These are phyloP conservation scores for Nothocercus julius DNA, from an alignment of 2,113 vertebrate genomes.

Conservation along the genomic window DNA sequence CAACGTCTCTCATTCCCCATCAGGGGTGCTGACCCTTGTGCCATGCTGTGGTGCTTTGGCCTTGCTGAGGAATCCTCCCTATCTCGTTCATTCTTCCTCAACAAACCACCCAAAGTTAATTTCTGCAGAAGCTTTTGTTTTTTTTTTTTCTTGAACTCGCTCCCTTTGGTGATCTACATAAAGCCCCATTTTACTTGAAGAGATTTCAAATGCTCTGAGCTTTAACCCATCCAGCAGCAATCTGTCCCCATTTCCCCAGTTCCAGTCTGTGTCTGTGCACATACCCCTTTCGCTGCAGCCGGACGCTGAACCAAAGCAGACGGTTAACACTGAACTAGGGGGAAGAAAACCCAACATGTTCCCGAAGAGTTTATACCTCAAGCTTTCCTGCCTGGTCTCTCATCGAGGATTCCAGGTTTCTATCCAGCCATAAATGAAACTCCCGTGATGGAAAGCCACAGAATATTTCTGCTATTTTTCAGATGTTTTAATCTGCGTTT, in stretches of 20 bases:
- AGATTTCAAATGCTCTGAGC: not conserved
- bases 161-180: fast-evolving
- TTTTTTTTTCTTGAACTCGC: fast-evolving
- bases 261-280: fast-evolving
- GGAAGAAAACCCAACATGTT: fast-evolving
- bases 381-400: fast-evolving
- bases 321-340: too few relatives aligned
- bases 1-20: fast-evolving
- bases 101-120: not conserved
- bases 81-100: fast-evolving
- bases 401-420: not conserved
- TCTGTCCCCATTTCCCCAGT: not conserved
- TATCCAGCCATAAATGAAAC: not conserved
- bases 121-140: too few relatives aligned
- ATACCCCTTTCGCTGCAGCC: fast-evolving
- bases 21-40: too few relatives aligned
- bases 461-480: fast-evolving
- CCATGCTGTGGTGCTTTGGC: too few relatives aligned
- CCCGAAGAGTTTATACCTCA: fast-evolving
- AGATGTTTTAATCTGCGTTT: not conserved
- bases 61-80: too few relatives aligned
- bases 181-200: not conserved
- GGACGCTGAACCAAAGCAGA: not conserved
- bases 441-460: not conserved
- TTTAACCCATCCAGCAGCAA: not conserved